Evolutionary conservation across 2,888 invertebrate genomes (phyloP).

Genomic region (Phortica magna): DNA sequence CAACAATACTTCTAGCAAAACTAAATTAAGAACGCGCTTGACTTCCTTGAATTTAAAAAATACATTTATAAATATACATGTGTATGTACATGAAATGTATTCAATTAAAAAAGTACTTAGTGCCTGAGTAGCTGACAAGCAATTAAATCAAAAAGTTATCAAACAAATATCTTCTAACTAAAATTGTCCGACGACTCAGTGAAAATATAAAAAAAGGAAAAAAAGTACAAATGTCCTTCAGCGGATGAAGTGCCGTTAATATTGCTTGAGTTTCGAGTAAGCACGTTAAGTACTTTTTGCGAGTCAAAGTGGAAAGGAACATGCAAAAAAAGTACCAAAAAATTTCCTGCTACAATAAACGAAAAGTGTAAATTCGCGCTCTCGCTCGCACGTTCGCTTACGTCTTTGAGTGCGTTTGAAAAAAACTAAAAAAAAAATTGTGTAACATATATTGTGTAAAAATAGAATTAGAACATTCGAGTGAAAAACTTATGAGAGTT

Average conservation of each 20-base stretch:
- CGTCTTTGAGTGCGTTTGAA: too few species aligned
- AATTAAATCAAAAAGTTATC: background rate
- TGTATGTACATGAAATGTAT: background rate
- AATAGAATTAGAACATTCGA: slow-evolving; percentile 54
- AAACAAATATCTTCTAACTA: background rate
- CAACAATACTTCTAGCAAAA: background rate
- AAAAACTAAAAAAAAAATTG: slow-evolving; percentile 48
- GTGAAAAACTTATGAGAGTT: slow-evolving; percentile 37
- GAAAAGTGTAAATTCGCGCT: too few species aligned
- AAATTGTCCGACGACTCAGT: too few species aligned
- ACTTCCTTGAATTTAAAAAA: slow-evolving; percentile 5
- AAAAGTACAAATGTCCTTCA: too few species aligned
- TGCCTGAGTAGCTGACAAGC: background rate
- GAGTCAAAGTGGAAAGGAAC: too few species aligned
- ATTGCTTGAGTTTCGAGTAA: too few species aligned
- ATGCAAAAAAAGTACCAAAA: too few species aligned
- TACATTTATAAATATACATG: slow-evolving; percentile 27
- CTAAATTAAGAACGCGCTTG: slow-evolving; percentile 19
- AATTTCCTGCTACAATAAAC: too few species aligned
- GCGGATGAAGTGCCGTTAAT: too few species aligned
- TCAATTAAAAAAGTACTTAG: background rate
- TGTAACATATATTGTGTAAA: slow-evolving; percentile 59
- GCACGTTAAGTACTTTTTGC: too few species aligned
- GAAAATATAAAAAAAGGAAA: too few species aligned
- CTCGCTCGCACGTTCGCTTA: too few species aligned